Conservation (phyloP, 2,113 vertebrate species). For the Hemichromis elongatus region DNA sequence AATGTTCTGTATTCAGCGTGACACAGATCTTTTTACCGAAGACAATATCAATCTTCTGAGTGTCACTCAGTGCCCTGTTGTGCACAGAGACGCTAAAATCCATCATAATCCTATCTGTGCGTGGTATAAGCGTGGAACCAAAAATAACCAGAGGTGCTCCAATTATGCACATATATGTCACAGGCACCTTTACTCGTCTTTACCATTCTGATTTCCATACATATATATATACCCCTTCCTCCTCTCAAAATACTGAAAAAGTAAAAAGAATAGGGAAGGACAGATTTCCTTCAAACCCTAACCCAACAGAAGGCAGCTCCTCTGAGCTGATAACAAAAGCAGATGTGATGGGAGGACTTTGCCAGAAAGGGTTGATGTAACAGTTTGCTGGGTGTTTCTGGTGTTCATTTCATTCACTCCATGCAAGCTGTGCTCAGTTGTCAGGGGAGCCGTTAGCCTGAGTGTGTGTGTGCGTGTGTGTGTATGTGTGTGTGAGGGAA, state of each 20-base stretch:
- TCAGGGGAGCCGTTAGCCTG: conserved; percentile 51
- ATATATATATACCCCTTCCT: not conserved
- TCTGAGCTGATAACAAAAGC: conserved; percentile 58
- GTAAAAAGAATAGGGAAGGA: not conserved
- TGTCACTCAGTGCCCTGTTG: conserved; percentile 1
- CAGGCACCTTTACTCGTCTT: not conserved
- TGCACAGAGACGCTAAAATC: conserved; percentile 20
- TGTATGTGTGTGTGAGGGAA: not conserved
- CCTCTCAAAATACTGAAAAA: not conserved
- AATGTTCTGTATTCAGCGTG: conserved; percentile 46
- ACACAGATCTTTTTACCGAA: conserved; percentile 36
- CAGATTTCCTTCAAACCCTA: conserved; percentile 16
- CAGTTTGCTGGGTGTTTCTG: conserved; percentile 67
- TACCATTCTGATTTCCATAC: not conserved
- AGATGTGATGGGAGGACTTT: conserved; percentile 66
- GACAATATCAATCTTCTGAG: conserved; percentile 51
- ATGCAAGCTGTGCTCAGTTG: conserved; percentile 54
- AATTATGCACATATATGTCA: not conserved
- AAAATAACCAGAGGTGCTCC: not conserved
- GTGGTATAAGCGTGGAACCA: not conserved
- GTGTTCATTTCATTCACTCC: conserved; percentile 60
- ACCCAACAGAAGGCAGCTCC: conserved; percentile 45
- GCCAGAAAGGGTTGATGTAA: conserved; percentile 64
- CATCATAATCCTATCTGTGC: not conserved
- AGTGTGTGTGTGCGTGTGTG: not conserved